phyloP scores from a whole-genome alignment of 2,888 invertebrate genomes.

The Hypomecis punctinalis region DNA sequence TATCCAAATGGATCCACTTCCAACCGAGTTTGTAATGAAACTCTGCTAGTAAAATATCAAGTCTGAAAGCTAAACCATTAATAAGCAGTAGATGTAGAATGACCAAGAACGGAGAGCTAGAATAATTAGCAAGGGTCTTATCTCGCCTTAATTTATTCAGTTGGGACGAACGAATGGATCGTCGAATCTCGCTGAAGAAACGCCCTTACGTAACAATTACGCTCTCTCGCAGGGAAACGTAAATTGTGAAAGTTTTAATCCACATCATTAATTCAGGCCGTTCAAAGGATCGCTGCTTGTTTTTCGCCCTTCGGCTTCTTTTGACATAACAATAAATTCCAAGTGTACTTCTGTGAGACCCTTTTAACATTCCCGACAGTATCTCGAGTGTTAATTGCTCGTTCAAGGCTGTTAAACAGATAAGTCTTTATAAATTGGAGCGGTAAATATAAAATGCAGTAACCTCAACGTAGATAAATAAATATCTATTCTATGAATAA shows the following conservation, averaged over 20 bases:
- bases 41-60: conserved; percentile 9
- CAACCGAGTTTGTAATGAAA: conserved; percentile 9
- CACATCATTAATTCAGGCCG: conserved; percentile 20
- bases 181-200: conserved; percentile 36
- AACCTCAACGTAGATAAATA: conserved; percentile 53
- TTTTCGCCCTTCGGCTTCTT: conserved; percentile 32
- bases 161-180: conserved; percentile 43
- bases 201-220: conserved; percentile 31
- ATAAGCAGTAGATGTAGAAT: conserved; percentile 48
- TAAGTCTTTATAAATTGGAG: conserved; percentile 54
- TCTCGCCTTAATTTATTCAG: conserved; percentile 72
- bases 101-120: conserved; percentile 39
- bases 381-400: conserved; percentile 54
- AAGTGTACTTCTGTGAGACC: conserved; percentile 31
- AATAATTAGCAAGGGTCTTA: conserved; percentile 74
- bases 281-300: conserved; percentile 21
- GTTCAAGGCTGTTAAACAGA: conserved; percentile 54
- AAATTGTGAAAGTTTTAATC: conserved; percentile 30
- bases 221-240: conserved; percentile 27
- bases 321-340: conserved; percentile 43
- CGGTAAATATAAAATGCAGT: conserved; percentile 51
- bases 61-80: conserved; percentile 41
- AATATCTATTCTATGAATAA: conserved; percentile 56
- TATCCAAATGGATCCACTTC: neutral
- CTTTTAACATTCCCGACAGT: conserved; percentile 40